Evolutionary conservation across 53 echinoderm and acorn worm species (phyloP).

Genomic region (Arbacia lixula): DNA sequence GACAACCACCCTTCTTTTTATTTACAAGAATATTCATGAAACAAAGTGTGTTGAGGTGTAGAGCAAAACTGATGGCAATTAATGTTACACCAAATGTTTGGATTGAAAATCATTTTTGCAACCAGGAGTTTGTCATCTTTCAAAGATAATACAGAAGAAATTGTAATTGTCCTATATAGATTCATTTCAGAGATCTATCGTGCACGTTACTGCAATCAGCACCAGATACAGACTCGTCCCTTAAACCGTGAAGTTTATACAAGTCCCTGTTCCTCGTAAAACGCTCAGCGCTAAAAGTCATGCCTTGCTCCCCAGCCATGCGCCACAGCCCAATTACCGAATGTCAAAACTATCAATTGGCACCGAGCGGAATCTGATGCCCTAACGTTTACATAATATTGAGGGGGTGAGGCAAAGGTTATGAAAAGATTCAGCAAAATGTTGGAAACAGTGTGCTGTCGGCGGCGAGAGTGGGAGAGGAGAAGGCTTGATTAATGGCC

Average conservation of each 20-base stretch:
- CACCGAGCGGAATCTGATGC: constrained; percentile 44
- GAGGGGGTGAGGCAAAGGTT: constrained; percentile 47
- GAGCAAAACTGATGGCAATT: no score
- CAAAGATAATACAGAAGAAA: no score
- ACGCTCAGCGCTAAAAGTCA: constrained; percentile 18
- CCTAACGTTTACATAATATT: constrained; percentile 46
- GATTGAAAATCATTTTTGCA: no score
- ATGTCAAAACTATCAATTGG: constrained; percentile 65
- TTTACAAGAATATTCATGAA: no score
- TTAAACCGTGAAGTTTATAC: constrained; percentile 4
- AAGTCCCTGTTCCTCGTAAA: constrained; percentile 23
- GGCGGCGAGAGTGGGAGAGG: not conserved
- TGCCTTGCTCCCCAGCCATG: not conserved
- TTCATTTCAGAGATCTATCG: no score
- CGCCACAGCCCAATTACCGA: constrained; percentile 48
- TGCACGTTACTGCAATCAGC: no score
- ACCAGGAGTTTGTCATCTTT: no score
- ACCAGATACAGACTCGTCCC: no score
- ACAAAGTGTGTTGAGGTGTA: no score
- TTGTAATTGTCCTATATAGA: no score
- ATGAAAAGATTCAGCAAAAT: constrained; percentile 8
- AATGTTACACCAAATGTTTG: no score
- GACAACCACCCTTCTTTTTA: no score
- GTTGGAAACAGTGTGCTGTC: constrained; percentile 24
- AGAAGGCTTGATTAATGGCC: constrained; percentile 22